Conservation (phyloP, 2,113 vertebrate species). For the Corynorhinus townsendii region DNA sequence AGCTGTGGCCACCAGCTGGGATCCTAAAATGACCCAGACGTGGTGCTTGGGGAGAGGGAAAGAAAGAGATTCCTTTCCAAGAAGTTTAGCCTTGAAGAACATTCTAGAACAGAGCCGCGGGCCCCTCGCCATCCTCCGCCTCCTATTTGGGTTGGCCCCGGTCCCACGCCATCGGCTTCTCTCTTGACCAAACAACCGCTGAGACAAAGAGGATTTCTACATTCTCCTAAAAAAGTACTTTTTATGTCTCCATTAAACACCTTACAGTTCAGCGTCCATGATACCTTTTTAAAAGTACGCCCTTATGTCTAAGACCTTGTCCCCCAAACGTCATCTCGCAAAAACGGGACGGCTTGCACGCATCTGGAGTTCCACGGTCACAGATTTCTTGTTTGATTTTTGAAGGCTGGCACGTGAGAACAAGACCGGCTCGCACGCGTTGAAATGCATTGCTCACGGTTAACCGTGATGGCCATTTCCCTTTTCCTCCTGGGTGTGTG, state of each 20-base stretch:
- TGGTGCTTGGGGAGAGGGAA: background rate
- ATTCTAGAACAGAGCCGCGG: rapidly evolving
- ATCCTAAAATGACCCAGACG: background rate
- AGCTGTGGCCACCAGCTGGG: background rate
- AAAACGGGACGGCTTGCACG: background rate
- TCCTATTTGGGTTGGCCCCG: background rate
- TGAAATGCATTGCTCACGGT: background rate
- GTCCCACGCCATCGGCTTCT: background rate
- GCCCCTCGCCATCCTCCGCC: background rate
- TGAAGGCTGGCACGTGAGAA: background rate
- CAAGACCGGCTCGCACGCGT: background rate
- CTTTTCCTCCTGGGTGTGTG: background rate
- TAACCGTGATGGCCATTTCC: background rate
- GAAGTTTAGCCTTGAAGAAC: background rate
- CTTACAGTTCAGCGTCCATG: background rate
- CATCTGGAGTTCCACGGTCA: background rate
- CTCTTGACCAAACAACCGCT: background rate
- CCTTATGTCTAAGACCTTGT: background rate
- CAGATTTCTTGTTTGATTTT: background rate
- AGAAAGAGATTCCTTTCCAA: conserved; percentile 24
- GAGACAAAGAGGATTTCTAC: background rate
- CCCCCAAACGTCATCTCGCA: background rate
- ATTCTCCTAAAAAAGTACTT: background rate
- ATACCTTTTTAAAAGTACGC: background rate
- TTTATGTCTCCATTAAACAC: background rate